Percentiles rank a stretch among this genome's conserved stretches.
These are phyloP conservation scores for Hyperoplus lanceolatus DNA, from an alignment of 2,797 vertebrate genomes.

Conservation along the genomic window DNA sequence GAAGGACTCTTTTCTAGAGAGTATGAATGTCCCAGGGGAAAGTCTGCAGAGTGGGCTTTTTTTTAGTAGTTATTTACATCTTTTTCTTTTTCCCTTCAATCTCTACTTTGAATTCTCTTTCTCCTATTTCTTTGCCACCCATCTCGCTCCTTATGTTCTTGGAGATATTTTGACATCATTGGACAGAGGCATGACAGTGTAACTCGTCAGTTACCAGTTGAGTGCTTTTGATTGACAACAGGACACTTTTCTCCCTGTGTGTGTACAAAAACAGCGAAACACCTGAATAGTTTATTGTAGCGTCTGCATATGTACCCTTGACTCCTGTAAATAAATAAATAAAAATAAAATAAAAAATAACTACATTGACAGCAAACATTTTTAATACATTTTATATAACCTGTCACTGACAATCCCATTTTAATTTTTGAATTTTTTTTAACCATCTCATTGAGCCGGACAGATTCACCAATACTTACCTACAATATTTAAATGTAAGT, in stretches of 20 bases:
- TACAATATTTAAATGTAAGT: too few species aligned
- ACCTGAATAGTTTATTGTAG: constrained; percentile 51
- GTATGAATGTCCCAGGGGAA: constrained; percentile 74
- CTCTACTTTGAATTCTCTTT: constrained; percentile 66
- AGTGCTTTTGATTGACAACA: constrained; percentile 65
- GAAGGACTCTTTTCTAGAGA: constrained; percentile 62
- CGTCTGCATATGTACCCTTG: not conserved
- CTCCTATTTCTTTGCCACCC: constrained; percentile 59
- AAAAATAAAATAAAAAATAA: not conserved
- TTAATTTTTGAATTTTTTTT: too few species aligned
- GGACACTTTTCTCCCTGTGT: constrained; percentile 40
- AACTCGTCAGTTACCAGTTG: constrained; percentile 42
- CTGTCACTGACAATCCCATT: constrained; percentile 22
- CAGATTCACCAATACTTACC: too few species aligned
- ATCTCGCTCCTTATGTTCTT: constrained; percentile 39
- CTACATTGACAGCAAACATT: constrained; percentile 26
- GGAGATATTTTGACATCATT: constrained; percentile 59
- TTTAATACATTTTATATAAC: constrained; percentile 19
- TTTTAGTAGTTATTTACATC: constrained; percentile 48
- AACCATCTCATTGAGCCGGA: too few species aligned
- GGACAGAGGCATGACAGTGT: constrained; percentile 54
- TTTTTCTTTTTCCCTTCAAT: constrained; percentile 11
- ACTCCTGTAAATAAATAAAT: not conserved
- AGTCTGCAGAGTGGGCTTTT: constrained; percentile 57
- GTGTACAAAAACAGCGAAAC: constrained; percentile 19